These are phyloP conservation scores for Nephrocerus scutellatus DNA, from an alignment of 2,888 invertebrate species.

Conservation along the genomic window DNA sequence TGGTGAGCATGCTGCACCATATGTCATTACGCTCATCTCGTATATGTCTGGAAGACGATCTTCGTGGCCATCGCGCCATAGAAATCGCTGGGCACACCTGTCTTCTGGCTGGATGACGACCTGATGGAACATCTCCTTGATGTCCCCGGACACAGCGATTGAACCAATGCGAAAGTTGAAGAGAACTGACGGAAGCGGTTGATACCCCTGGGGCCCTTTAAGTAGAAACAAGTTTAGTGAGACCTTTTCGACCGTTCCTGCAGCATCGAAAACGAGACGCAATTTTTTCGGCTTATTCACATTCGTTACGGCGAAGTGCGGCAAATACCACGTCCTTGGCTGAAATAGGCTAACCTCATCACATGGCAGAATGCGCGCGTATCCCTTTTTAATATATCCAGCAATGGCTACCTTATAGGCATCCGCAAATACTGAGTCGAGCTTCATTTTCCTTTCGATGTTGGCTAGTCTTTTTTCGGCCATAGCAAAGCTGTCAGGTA, in stretches of 20 bases:
- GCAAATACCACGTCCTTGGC: conserved; percentile 25
- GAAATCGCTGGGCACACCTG: conserved; percentile 8
- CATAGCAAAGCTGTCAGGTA: conserved; percentile 17
- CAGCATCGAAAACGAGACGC: conserved; percentile 19
- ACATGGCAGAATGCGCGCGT: conserved; percentile 14
- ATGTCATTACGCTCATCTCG: conserved; percentile 21
- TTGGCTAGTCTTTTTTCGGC: conserved; percentile 12
- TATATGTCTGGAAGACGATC: conserved; percentile 11
- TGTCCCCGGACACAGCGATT: conserved; percentile 17
- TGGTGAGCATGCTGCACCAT: conserved; percentile 21
- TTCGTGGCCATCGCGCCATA: conserved; percentile 20
- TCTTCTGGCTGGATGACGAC: conserved; percentile 7
- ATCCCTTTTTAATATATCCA: conserved; percentile 12
- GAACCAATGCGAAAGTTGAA: conserved; percentile 17
- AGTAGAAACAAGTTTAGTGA: conserved; percentile 18
- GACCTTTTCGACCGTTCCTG: conserved; percentile 14
- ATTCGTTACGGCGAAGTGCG: conserved; percentile 21
- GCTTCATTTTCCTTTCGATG: conserved; percentile 16
- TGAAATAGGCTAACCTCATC: conserved; percentile 7
- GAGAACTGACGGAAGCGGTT: conserved; percentile 16
- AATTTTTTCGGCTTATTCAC: conserved; percentile 16
- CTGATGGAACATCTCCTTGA: conserved; percentile 21
- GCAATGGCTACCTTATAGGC: conserved; percentile 14
- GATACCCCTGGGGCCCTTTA: conserved; percentile 17
- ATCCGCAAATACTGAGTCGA: conserved; percentile 9